Base-by-base conservation (phyloP, 1,140 invertebrate species). In the Eriosoma lanigerum region DNA sequence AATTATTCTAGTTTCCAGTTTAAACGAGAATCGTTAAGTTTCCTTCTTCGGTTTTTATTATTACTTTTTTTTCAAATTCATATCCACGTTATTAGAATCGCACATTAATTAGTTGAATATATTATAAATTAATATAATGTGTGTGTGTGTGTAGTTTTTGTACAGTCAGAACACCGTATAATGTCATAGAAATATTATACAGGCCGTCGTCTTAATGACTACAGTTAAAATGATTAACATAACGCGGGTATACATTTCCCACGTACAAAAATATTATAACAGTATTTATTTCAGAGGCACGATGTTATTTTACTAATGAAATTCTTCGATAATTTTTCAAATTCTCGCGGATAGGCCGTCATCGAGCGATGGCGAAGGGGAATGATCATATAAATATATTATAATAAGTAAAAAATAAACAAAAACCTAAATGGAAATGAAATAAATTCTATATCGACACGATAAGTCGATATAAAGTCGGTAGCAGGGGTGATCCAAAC, bases 201-300 rank as follows among this genome's bases (percentile, higher is more conserved):
- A 8, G 9, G 6, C 1, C 17, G 3, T n/a, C 19, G 10, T 38
- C 32, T 44, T 38, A 64, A 64, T 32, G 19, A 64, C 32, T 19
- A 8, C 32, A 38, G 32, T 64, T 21, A 29, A n/a, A 38, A 38
- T 29, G 62, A 64, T 64, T 64, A 64, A 29, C 62, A 64, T 44
- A 64, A 44, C 62, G 62, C 32, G 32, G 62, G 62, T 64, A 32
- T n/a, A 38, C 62, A n/a, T 64, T 64, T 64, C 62, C 62, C 62
- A 64, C 62, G 32, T 38, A 38, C 62, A n/a, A 21, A 64, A 64
- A 38, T 64, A 50, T 72, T 72, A 50, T 9, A 72, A 72, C 46
- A 70, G 66, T 48, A 72, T 48, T n/a, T 6, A 24, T 10, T 38
- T 38, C 32, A 3, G 32, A 38, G 32, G 32, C 32, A 38, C 32